Evolutionary conservation across 92 coral and sea anemone species (phyloP).

Genomic region (Epizoanthus scotinus): DNA sequence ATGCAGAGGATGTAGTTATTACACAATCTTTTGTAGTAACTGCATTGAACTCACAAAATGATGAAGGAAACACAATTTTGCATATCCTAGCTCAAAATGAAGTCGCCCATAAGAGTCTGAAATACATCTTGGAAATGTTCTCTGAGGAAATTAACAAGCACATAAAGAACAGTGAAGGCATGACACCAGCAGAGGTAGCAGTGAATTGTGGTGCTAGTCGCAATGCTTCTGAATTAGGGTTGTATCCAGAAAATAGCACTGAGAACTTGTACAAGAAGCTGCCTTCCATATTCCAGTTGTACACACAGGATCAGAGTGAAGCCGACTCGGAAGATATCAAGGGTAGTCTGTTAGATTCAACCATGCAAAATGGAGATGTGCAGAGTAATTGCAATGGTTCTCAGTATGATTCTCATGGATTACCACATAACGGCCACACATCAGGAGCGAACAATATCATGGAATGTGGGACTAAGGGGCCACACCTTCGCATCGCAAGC

Average conservation of each 20-base stretch:
- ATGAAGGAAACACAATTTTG: conserved; percentile 32
- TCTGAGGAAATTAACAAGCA: conserved; percentile 30
- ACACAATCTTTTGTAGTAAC: conserved; percentile 24
- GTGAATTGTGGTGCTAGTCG: conserved; percentile 26
- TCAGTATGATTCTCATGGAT: neutral
- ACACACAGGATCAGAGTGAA: conserved; percentile 24
- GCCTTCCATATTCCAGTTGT: conserved; percentile 31
- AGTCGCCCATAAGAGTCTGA: conserved; percentile 1
- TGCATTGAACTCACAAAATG: conserved; percentile 35
- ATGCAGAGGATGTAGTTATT: neutral
- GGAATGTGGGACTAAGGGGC: neutral
- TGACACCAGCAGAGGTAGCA: conserved; percentile 33
- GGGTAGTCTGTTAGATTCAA: neutral
- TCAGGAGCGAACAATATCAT: too few species aligned
- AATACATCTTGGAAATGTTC: neutral
- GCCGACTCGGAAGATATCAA: neutral
- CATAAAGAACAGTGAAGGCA: neutral
- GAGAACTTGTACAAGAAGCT: conserved; percentile 23
- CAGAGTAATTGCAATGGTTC: neutral
- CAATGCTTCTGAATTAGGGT: conserved; percentile 8
- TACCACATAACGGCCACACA: neutral
- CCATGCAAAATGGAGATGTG: neutral
- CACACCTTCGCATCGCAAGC: conserved; percentile 2
- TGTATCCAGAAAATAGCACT: neutral
- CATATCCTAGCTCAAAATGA: conserved; percentile 29